Percentiles rank a stretch among this genome's conserved stretches.
Evolutionary conservation across 1,140 invertebrate species (phyloP).

Genomic region (Physella acuta): DNA sequence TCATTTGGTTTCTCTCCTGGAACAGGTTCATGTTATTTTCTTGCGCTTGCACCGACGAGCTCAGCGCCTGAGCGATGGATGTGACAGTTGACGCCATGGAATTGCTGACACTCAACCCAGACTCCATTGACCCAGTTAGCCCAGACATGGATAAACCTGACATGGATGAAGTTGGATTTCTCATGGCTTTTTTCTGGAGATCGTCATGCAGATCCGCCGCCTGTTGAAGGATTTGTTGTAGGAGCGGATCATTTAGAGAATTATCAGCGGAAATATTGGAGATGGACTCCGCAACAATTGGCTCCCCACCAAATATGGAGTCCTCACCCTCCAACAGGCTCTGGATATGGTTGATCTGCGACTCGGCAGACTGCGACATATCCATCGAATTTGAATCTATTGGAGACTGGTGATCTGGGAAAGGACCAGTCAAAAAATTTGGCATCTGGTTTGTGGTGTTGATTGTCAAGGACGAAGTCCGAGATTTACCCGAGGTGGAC

Average conservation of each 20-base stretch:
- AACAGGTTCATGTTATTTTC: too few relatives aligned
- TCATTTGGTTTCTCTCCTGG: too few relatives aligned
- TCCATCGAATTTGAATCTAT: neutral
- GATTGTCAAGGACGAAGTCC: neutral
- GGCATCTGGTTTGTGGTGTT: neutral
- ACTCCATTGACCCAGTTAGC: neutral
- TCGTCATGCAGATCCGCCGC: conserved; percentile 52
- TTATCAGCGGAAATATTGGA: conserved; percentile 26
- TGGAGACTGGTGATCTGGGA: neutral
- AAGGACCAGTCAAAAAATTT: conserved; percentile 1
- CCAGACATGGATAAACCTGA: neutral
- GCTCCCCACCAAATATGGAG: conserved; percentile 9
- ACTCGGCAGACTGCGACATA: neutral
- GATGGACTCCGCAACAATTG: conserved; percentile 12
- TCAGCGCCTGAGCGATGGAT: conserved; percentile 8
- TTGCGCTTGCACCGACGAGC: conserved; percentile 6
- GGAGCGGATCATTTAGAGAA: conserved; percentile 38
- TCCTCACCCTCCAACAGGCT: conserved; percentile 6
- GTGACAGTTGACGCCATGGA: neutral
- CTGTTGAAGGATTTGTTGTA: conserved; percentile 52
- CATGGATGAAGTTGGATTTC: neutral
- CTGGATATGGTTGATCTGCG: conserved; percentile 8
- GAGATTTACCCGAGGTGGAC: neutral
- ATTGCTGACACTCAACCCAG: conserved; percentile 2
- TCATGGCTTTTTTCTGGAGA: conserved; percentile 21